phyloP scores from a whole-genome alignment of 1,140 invertebrate genomes.

The Teleopsis dalmanni region DNA sequence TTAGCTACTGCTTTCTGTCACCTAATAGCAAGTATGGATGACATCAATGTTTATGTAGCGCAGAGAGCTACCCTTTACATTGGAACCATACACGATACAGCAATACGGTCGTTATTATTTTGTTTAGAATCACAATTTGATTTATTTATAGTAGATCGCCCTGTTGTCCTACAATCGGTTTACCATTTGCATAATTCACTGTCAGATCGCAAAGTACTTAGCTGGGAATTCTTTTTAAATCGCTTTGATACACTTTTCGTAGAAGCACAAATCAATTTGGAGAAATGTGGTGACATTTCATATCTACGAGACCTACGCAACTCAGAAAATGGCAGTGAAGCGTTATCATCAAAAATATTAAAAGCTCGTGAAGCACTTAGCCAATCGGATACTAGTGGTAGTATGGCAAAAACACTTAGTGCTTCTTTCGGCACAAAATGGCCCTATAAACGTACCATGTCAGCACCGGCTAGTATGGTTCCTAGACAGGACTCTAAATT shows the following conservation, averaged over 20 bases:
- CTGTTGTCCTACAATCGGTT: slow-evolving; percentile 93
- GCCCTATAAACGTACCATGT: slow-evolving; percentile 91
- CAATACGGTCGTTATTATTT: slow-evolving; percentile 73
- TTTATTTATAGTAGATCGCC: slow-evolving; percentile 89
- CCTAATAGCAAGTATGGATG: slow-evolving; percentile 91
- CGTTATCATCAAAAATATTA: slow-evolving; percentile 79
- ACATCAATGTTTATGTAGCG: slow-evolving; percentile 88
- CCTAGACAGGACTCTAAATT: slow-evolving; percentile 67
- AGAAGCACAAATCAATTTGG: slow-evolving; percentile 86
- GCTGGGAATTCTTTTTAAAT: slow-evolving; percentile 98
- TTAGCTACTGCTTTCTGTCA: slow-evolving; percentile 96
- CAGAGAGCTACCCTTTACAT: slow-evolving; percentile 88
- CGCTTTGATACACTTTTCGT: slow-evolving; percentile 93
- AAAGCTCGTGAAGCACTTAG: slow-evolving; percentile 84
- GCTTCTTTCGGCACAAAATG: slow-evolving; percentile 88
- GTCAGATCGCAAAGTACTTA: slow-evolving; percentile 80
- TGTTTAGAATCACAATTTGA: slow-evolving; percentile 90
- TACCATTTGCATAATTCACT: slow-evolving; percentile 92
- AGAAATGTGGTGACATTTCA: slow-evolving; percentile 72
- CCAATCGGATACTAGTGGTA: slow-evolving; percentile 51
- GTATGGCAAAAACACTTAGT: slow-evolving; percentile 70
- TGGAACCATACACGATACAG: slow-evolving; percentile 86
- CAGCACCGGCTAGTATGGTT: slow-evolving; percentile 75
- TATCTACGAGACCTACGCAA: slow-evolving; percentile 83
- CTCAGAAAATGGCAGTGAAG: slow-evolving; percentile 81